Percentiles rank a stretch among this genome's conserved stretches.
Conservation (phyloP, 1,140 invertebrate genomes). For the Hyphantria cunea region DNA sequence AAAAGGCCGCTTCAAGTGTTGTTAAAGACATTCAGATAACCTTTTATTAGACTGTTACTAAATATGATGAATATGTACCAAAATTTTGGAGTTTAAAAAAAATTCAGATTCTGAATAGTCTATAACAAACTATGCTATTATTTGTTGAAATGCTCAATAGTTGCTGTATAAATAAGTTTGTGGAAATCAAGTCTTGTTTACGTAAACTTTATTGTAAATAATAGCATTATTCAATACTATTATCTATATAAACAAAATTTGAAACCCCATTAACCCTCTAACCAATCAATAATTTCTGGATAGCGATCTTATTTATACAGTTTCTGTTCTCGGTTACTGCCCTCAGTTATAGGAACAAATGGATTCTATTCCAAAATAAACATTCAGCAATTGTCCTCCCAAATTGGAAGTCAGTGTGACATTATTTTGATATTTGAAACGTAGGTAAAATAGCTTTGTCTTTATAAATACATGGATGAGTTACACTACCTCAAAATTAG, state of each 20-base stretch:
- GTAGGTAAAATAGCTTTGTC: neutral
- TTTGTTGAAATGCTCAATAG: neutral
- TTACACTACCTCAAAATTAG: neutral
- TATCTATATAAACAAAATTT: neutral
- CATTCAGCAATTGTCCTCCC: constrained; percentile 31
- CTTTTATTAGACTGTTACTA: neutral
- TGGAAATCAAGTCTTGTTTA: neutral
- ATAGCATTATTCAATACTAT: neutral
- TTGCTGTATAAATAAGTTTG: neutral
- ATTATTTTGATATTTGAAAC: constrained; percentile 33
- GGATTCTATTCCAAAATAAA: constrained; percentile 28
- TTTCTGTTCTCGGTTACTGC: neutral
- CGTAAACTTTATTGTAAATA: neutral
- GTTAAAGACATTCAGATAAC: no score
- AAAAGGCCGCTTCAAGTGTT: no score
- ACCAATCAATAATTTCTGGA: constrained; percentile 15
- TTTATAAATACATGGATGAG: constrained; percentile 18
- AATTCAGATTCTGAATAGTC: neutral
- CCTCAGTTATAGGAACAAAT: constrained; percentile 5
- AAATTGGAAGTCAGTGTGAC: constrained; percentile 26
- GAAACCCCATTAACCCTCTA: neutral
- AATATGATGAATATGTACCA: neutral
- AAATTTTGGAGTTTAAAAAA: neutral
- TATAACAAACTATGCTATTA: neutral
- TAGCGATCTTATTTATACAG: constrained; percentile 15